A percentile compares a stretch with the other conserved stretches of the same genome.
Conservation (phyloP, 2,797 vertebrate genomes). For the Brotula barbata region DNA sequence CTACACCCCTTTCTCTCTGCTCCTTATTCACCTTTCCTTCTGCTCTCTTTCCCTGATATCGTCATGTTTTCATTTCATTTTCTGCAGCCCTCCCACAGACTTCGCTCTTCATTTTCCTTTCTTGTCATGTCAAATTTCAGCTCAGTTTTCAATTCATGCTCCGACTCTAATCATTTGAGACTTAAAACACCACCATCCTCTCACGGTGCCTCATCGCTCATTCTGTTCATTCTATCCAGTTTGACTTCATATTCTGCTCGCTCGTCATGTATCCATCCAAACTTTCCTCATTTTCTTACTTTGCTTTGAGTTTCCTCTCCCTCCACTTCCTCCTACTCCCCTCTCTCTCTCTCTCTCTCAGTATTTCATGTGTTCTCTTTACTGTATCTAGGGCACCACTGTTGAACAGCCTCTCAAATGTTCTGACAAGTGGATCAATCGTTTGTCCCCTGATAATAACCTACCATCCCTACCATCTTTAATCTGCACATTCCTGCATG, state of each 20-base stretch:
- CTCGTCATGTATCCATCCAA: constrained; percentile 37
- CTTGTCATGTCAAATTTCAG: constrained; percentile 35
- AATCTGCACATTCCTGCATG: constrained; percentile 52
- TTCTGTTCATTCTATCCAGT: constrained; percentile 36
- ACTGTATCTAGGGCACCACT: constrained; percentile 63
- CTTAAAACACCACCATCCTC: constrained; percentile 36
- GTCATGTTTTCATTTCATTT: constrained; percentile 54
- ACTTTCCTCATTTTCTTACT: constrained; percentile 42
- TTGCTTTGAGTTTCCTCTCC: constrained; percentile 42
- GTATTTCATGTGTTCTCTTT: constrained; percentile 33
- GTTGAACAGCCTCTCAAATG: constrained; percentile 62
- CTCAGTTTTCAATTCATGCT: constrained; percentile 48
- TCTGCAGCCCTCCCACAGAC: constrained; percentile 35
- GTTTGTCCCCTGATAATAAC: constrained; percentile 66
- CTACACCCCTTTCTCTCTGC: not conserved
- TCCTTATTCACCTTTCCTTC: constrained; percentile 22
- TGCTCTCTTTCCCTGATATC: constrained; percentile 40
- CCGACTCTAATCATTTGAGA: constrained; percentile 52
- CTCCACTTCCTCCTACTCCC: constrained; percentile 20
- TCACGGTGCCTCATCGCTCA: constrained; percentile 27
- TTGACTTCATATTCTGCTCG: constrained; percentile 30
- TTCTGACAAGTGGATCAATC: constrained; percentile 73
- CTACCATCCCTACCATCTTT: constrained; percentile 44
- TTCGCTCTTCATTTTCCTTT: constrained; percentile 50
- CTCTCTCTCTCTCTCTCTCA: constrained; percentile 20